Evolutionary conservation across 2,888 invertebrate genomes (phyloP).

Genomic region (Apodemia mormo): DNA sequence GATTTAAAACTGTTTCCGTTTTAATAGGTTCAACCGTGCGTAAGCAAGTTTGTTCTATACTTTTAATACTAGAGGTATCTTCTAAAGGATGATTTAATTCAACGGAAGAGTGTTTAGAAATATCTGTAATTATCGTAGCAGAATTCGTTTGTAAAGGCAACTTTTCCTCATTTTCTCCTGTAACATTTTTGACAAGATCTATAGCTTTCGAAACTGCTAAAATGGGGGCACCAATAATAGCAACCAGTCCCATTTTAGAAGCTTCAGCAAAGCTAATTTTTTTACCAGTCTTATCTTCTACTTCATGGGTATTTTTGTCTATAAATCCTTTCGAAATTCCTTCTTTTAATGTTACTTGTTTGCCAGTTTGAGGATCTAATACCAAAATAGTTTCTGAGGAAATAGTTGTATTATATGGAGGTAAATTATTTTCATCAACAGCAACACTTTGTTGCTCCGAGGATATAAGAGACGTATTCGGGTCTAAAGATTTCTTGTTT

Average conservation of each 20-base stretch:
- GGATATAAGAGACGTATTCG: conserved; percentile 7
- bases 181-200: conserved; percentile 83
- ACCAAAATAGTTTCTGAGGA: conserved; percentile 85
- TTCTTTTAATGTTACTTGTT: conserved; percentile 86
- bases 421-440: conserved; percentile 85
- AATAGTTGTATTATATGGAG: conserved; percentile 88
- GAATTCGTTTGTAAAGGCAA: conserved; percentile 1
- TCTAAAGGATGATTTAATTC: not conserved
- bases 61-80: not conserved
- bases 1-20: not conserved
- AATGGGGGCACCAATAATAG: conserved; percentile 88
- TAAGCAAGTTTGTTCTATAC: not conserved
- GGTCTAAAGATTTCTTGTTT: conserved; percentile 1
- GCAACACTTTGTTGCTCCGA: conserved; percentile 20
- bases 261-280: conserved; percentile 88
- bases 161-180: conserved; percentile 83
- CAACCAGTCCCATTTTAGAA: conserved; percentile 87
- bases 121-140: not conserved
- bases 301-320: conserved; percentile 85
- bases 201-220: conserved; percentile 85
- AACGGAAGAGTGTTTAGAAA: not conserved
- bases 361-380: conserved; percentile 85
- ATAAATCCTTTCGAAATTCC: conserved; percentile 90
- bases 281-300: conserved; percentile 84
- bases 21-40: not conserved